Conservation (phyloP, 2,888 invertebrate species). For the Zaprionus lineosus region DNA sequence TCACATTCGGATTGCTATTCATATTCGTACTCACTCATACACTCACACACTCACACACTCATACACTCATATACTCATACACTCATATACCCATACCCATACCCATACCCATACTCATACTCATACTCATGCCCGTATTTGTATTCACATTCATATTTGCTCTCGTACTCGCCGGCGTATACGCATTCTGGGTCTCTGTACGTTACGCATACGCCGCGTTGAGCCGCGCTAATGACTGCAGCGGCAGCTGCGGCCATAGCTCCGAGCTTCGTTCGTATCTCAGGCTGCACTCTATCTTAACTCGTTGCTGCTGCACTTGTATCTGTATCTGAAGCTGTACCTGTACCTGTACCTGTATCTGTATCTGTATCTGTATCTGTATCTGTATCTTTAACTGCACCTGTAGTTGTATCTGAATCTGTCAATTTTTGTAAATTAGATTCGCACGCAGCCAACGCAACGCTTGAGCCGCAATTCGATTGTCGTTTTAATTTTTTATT, state of each 20-base stretch:
- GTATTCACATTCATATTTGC: slow-evolving; percentile 12
- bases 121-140: not conserved
- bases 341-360: slow-evolving; percentile 17
- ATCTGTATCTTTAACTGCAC: slow-evolving; percentile 31
- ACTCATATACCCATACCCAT: slow-evolving; percentile 14
- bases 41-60: slow-evolving; percentile 7
- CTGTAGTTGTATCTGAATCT: slow-evolving; percentile 43
- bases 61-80: slow-evolving; percentile 10
- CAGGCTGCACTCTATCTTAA: too few relatives aligned
- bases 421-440: slow-evolving; percentile 69
- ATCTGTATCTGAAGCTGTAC: slow-evolving; percentile 27
- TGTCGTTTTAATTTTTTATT: slow-evolving; percentile 38
- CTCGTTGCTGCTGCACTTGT: too few relatives aligned
- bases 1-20: too few relatives aligned
- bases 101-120: slow-evolving; percentile 8
- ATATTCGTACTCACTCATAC: not conserved
- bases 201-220: slow-evolving; percentile 63
- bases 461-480: slow-evolving; percentile 51
- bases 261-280: too few relatives aligned
- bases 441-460: slow-evolving; percentile 67
- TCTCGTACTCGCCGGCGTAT: slow-evolving; percentile 5
- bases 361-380: slow-evolving; percentile 17
- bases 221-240: slow-evolving; percentile 51
- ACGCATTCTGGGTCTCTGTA: slow-evolving; percentile 9
- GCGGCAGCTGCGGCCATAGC: not conserved